Base-by-base conservation (phyloP, 2,113 vertebrate species). In the Oryctolagus cuniculus region DNA sequence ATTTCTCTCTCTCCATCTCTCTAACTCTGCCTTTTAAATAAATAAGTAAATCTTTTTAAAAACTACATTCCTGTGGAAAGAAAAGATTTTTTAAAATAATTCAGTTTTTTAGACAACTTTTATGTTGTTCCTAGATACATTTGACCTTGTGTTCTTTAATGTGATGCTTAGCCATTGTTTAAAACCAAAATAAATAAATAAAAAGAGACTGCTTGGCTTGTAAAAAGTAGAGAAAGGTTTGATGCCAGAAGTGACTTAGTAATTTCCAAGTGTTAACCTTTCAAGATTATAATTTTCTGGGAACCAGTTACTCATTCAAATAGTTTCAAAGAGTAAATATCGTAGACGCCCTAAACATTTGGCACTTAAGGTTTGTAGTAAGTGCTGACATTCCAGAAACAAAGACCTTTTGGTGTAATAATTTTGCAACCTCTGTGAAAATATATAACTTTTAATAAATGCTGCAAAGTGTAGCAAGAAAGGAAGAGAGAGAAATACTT, bases 61-160 rank as follows among this genome's bases (percentile, higher is more conserved):
- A 24, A 25, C 34, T 64, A 5, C 22, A 90, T 61, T 58, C 19
- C 44, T 70, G 22, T 79, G 27, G 44, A 78, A 55, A 58, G 85
- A 67, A 91, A 78, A 73, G 6, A 58, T 85, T 89, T 12, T 81
- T 94, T n/a, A 82, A 92, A 82, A 89, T 82, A 94, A 85, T 67
- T 92, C n/a, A 72, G 11, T 38, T 24, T 75, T 66, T 77, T 87
- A 81, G 10, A 29, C 66, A 91, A 67, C 63, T 89, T 80, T 66
- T 90, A 27, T 87, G 67, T 6, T 25, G 15, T 82, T 85, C 81
- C 34, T 38, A 75, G 61, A 70, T 51, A 55, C 29, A 87, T 77
- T 94, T 89, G 29, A 67, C 61, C 66, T 89, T 92, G 36, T 84
- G 74, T 94, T 92, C 69, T 70, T 94, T 77, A 81, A 94, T 75